Evolutionary conservation across 2,113 vertebrate species (phyloP).

Genomic region (Morone chrysops): DNA sequence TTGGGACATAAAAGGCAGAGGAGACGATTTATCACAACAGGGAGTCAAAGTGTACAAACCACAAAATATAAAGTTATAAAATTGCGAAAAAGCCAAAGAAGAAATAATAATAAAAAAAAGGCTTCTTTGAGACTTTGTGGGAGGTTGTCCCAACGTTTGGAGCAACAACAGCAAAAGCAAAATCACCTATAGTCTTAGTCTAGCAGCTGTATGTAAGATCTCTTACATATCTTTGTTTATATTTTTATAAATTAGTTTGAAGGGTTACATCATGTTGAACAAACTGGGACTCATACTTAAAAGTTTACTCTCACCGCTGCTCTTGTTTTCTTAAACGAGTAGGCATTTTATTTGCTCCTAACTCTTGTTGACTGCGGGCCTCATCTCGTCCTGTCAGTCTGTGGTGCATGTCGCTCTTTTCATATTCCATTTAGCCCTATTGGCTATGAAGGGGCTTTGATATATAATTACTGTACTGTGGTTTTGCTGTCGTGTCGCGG

Average conservation of each 20-base stretch:
- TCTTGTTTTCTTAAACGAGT: background rate
- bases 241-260: background rate
- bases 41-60: background rate
- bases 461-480: slow-evolving; percentile 76
- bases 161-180: background rate
- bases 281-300: background rate
- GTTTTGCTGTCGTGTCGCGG: slow-evolving; percentile 77
- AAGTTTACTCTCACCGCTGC: background rate
- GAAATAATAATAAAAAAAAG: background rate
- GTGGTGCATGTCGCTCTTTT: slow-evolving; percentile 65
- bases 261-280: background rate
- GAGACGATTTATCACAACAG: background rate
- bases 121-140: background rate
- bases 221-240: background rate
- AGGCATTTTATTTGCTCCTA: slow-evolving; percentile 60
- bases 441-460: slow-evolving; percentile 79
- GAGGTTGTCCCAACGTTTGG: no score
- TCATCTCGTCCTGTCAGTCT: slow-evolving; percentile 54
- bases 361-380: slow-evolving; percentile 56
- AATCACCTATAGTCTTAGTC: background rate
- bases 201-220: background rate
- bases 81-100: background rate
- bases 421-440: slow-evolving; percentile 66
- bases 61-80: background rate
- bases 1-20: background rate